phyloP scores from a whole-genome alignment of 2,113 vertebrate species.

The Laterallus jamaicensis region DNA sequence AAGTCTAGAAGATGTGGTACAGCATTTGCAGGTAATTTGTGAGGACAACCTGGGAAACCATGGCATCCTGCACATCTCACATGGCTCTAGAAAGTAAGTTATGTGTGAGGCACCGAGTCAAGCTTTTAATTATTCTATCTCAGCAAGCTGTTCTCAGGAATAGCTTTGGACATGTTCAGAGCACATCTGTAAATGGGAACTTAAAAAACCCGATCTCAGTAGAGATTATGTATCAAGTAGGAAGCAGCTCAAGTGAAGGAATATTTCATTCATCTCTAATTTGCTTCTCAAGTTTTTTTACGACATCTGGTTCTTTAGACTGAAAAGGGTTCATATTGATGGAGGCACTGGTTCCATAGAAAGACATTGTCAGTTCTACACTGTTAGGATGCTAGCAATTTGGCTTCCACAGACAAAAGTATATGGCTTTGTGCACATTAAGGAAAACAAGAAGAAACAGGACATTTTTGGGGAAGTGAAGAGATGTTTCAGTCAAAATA shows the following conservation, averaged over 20 bases:
- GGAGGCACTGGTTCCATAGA: background rate
- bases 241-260: background rate
- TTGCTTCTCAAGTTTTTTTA: background rate
- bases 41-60: background rate
- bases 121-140: background rate
- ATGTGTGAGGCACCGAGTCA: background rate
- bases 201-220: background rate
- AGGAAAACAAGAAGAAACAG: background rate
- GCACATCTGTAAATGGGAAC: background rate
- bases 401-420: background rate
- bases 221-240: background rate
- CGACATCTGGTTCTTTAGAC: background rate
- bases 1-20: background rate
- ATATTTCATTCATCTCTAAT: background rate
- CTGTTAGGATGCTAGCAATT: background rate
- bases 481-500: background rate
- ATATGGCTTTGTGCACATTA: background rate
- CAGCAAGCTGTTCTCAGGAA: background rate
- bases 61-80: background rate
- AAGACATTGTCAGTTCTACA: background rate
- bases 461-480: background rate
- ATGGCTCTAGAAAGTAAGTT: background rate
- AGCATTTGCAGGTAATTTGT: background rate
- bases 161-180: background rate
- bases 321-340: background rate